These are phyloP conservation scores for Heliconius hortense DNA, from an alignment of 2,888 invertebrate species.

Conservation along the genomic window DNA sequence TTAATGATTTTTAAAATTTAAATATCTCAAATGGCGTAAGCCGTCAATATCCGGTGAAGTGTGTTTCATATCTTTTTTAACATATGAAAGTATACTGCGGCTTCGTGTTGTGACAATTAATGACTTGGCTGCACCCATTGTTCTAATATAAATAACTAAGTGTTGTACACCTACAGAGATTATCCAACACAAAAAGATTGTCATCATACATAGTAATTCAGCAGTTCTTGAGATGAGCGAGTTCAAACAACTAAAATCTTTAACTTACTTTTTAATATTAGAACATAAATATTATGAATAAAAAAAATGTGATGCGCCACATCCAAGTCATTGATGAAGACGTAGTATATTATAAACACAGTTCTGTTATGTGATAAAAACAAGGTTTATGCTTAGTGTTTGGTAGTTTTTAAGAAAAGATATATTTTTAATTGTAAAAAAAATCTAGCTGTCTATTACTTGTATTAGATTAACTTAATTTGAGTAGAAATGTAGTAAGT, in stretches of 20 bases:
- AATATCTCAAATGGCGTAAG: not conserved
- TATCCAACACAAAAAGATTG: no score
- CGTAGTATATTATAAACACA: conserved; percentile 29
- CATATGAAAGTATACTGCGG: not conserved
- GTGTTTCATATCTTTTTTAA: not conserved
- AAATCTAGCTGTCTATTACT: conserved; percentile 30
- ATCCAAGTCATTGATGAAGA: not conserved
- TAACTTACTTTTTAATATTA: no score
- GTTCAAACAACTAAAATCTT: no score
- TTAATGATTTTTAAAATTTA: not conserved
- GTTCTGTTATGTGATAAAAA: conserved; percentile 45
- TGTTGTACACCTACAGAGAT: no score
- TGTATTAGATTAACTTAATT: conserved; percentile 39
- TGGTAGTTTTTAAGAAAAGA: conserved; percentile 30
- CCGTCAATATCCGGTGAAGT: not conserved
- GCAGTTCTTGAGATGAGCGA: no score
- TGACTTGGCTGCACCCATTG: no score
- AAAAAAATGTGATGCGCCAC: not conserved
- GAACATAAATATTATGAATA: no score
- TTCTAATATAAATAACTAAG: no score
- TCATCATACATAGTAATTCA: no score
- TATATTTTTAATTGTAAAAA: conserved; percentile 37
- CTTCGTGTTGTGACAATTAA: not conserved
- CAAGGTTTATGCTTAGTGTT: conserved; percentile 36
- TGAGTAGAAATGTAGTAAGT: conserved; percentile 43